phyloP scores from a whole-genome alignment of 2,113 vertebrate species.

The Upupa epops region DNA sequence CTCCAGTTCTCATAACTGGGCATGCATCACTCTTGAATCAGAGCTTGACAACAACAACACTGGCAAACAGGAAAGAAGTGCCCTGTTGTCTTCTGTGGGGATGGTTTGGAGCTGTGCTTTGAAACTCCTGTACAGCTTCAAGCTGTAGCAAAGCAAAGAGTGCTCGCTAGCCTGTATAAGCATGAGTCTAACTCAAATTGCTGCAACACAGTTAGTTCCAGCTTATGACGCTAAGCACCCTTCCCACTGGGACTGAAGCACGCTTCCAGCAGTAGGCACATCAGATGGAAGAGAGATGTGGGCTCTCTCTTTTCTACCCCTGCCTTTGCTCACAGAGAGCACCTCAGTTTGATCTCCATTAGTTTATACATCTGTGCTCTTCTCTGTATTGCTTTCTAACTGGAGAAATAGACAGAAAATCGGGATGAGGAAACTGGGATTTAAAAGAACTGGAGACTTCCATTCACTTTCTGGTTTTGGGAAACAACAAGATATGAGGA shows the following conservation, averaged over 20 bases:
- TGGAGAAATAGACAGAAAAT: not conserved
- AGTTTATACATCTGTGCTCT: not conserved
- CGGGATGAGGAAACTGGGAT: not conserved
- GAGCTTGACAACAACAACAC: not conserved
- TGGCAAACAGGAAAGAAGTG: not conserved
- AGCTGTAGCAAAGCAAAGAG: not conserved
- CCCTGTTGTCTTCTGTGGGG: not conserved
- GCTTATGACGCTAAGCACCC: not conserved
- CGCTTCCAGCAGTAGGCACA: not conserved
- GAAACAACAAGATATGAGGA: not conserved
- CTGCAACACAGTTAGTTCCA: not conserved
- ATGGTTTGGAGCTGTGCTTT: not conserved
- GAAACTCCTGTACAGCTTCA: not conserved
- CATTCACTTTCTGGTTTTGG: not conserved
- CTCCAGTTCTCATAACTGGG: conserved; percentile 19
- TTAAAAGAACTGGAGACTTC: not conserved
- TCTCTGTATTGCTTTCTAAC: not conserved
- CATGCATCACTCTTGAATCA: not conserved
- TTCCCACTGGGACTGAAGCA: not conserved
- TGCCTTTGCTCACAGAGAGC: not conserved
- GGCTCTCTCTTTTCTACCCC: rapidly evolving
- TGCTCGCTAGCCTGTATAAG: not conserved
- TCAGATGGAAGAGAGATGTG: not conserved
- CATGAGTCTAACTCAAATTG: not conserved
- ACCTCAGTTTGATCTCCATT: not conserved